Evolutionary conservation across 2,797 vertebrate species (phyloP), one percentile per base, ranked within the genome.

Genomic region (Rhabdophis nuchalis): DNA sequence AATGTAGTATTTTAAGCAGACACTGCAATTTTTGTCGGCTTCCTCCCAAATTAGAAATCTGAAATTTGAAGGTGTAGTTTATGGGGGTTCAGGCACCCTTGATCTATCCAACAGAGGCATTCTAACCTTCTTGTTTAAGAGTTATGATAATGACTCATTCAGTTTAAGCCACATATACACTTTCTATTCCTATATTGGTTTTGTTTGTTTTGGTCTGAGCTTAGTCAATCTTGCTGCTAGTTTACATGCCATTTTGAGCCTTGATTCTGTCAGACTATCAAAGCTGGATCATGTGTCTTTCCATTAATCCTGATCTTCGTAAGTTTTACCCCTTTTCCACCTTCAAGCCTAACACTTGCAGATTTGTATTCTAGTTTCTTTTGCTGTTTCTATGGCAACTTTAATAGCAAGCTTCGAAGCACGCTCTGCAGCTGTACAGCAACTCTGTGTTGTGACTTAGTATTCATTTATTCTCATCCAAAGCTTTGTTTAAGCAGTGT

Each of bases 351-450:
- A 91, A 86, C 93, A 93, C 94, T 94, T 91, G 94, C 13, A 56
- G 89, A 94, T 93, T 95, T 94, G 94, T 90, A 95, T 94, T 93
- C 91, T 92, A 91, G n/a, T 92, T 94, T 93, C 94, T 96, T 88
- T 94, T 93, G 90, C 92, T 89, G 96, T 96, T 96, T 94, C 95
- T 95, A 96, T 97, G 96, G 96, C 94, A 96, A 96, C 95, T 93
- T 93, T 94, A 46, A 82, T 82, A 92, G 86, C 94, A 92, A 94
- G 90, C 93, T 93, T 77, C 58, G 91, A 90, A 94, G 89, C 36
- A 86, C 52, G 93, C 86, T 87, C 58, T 86, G 89, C 92, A 72
- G 41, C 23, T 90, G 93, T 85, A 95, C 86, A 92, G 87, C 91
- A 89, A 90, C 61, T 60, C 77, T 57, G 56, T 93, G 94, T 32